Percentiles rank a stretch among this genome's conserved stretches.
Conservation (phyloP, 1,140 invertebrate genomes). For the Oryctes rhinoceros region DNA sequence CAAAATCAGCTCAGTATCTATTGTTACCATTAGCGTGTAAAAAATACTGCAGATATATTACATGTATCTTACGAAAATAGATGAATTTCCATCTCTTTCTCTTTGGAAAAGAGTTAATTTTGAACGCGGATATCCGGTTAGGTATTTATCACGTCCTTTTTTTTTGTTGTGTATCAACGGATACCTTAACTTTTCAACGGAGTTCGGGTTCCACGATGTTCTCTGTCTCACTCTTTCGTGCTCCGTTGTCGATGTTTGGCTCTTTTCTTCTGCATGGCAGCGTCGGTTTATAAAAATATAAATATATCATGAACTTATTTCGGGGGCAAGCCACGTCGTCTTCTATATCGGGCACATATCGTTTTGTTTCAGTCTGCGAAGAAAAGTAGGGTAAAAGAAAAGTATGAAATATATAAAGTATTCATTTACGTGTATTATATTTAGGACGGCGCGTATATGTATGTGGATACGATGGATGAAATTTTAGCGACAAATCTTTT, state of each 20-base stretch:
- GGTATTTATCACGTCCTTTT: conserved; percentile 34
- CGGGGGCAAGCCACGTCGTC: conserved; percentile 8
- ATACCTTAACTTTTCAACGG: conserved; percentile 34
- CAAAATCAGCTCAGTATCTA: background rate
- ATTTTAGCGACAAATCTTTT: conserved; percentile 32
- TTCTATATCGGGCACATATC: conserved; percentile 23
- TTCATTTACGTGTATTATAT: conserved; percentile 22
- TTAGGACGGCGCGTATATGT: background rate
- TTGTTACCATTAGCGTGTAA: background rate
- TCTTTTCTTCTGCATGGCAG: background rate
- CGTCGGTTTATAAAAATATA: conserved; percentile 27
- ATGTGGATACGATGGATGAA: background rate
- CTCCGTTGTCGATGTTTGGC: background rate
- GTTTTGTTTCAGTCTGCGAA: conserved; percentile 13
- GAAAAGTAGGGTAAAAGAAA: conserved; percentile 24
- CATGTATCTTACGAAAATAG: conserved; percentile 1
- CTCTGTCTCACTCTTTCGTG: background rate
- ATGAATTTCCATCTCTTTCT: conserved; percentile 17
- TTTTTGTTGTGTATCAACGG: conserved; percentile 29
- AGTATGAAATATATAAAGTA: conserved; percentile 19
- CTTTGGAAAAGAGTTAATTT: conserved; percentile 23
- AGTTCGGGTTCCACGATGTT: conserved; percentile 10
- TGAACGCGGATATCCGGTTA: conserved; percentile 32
- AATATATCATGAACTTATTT: conserved; percentile 33
- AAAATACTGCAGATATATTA: background rate